A percentile compares a stretch with the other conserved stretches of the same genome.
phyloP scores from a whole-genome alignment of 2,113 vertebrate genomes.

The Chaenogobius annularis region DNA sequence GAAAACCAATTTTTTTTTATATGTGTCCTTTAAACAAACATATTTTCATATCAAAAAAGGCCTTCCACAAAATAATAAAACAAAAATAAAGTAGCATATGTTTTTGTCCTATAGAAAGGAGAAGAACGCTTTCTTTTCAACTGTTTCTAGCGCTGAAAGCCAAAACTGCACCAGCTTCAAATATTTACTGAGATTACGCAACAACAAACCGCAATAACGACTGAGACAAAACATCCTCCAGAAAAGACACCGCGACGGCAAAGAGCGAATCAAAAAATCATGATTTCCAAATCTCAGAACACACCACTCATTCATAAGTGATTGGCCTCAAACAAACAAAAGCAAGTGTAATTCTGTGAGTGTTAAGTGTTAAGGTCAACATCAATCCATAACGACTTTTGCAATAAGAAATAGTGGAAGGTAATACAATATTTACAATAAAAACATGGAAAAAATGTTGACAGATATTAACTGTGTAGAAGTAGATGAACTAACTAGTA shows the following conservation, averaged over 20 bases:
- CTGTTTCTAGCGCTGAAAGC: not conserved
- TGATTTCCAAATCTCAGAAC: conserved; percentile 35
- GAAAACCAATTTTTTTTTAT: no score
- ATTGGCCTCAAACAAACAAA: conserved; percentile 28
- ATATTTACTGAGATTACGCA: conserved; percentile 8
- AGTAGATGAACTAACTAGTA: no score
- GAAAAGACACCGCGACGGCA: conserved; percentile 2
- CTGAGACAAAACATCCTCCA: conserved; percentile 4
- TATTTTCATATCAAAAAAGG: no score
- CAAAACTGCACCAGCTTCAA: conserved; percentile 7
- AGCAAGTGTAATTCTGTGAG: conserved; percentile 12
- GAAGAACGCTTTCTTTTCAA: not conserved
- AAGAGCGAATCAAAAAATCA: conserved; percentile 37
- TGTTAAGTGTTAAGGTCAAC: conserved; percentile 3
- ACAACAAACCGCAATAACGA: conserved; percentile 6
- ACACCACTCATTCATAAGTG: conserved; percentile 39
- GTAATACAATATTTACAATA: not conserved
- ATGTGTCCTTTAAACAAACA: no score
- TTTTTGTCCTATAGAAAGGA: conserved; percentile 1
- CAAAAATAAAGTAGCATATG: not conserved
- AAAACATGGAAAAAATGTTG: not conserved
- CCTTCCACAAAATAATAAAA: no score
- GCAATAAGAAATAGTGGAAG: not conserved
- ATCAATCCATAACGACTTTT: not conserved
- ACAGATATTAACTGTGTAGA: no score